Evolutionary conservation across 2,888 invertebrate genomes (phyloP).

Genomic region (Fabriciana adippe): DNA sequence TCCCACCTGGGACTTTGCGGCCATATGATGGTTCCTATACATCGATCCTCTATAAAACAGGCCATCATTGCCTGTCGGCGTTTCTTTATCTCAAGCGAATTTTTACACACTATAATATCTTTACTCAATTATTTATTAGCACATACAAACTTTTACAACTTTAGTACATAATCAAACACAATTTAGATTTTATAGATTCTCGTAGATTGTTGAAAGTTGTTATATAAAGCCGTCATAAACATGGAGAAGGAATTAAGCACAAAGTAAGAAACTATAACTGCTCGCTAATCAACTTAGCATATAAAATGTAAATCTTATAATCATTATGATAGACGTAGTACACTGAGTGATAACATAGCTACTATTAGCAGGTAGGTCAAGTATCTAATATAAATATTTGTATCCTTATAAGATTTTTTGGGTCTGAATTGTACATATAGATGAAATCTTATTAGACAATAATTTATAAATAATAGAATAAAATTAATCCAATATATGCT

Average conservation of each 20-base stretch:
- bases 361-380: no score
- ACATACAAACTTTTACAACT: conserved; percentile 23
- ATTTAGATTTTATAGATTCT: conserved; percentile 28
- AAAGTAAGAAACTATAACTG: background rate
- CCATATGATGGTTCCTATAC: conserved; percentile 56
- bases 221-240: conserved; percentile 16
- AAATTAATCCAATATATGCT: no score
- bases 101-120: conserved; percentile 37
- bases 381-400: no score
- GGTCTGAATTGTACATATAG: no score
- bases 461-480: no score
- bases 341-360: no score
- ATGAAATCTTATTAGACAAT: no score
- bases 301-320: no score
- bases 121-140: conserved; percentile 40
- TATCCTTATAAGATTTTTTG: no score
- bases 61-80: conserved; percentile 46
- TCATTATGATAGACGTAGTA: no score
- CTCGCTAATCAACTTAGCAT: no score
- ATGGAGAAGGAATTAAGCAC: background rate
- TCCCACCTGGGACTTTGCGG: conserved; percentile 75
- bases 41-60: conserved; percentile 67
- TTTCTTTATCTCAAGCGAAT: conserved; percentile 44
- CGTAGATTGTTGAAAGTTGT: conserved; percentile 18
- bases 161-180: conserved; percentile 30